phyloP scores from a whole-genome alignment of 1,140 invertebrate species.

The Drosophila varians region DNA sequence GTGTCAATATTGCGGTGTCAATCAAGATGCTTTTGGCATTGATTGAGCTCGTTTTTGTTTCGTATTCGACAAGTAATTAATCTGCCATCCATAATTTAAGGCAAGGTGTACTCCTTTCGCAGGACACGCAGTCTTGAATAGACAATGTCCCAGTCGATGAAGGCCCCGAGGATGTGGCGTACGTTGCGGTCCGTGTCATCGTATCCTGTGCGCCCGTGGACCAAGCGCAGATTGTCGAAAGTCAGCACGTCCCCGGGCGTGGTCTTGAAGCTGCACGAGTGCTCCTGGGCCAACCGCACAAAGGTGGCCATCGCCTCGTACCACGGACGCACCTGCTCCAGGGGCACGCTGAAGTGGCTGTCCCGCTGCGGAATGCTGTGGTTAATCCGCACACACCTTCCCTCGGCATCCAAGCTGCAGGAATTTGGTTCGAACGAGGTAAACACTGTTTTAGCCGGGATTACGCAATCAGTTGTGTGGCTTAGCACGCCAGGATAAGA shows the following conservation, averaged over 20 bases:
- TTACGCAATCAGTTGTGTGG: neutral
- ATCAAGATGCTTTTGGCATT: constrained; percentile 13
- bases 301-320: constrained; percentile 86
- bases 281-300: constrained; percentile 84
- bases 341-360: constrained; percentile 85
- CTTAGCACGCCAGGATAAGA: neutral
- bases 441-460: neutral
- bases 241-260: constrained; percentile 87
- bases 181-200: constrained; percentile 85
- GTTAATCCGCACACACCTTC: constrained; percentile 85
- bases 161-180: constrained; percentile 88
- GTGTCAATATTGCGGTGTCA: constrained; percentile 14
- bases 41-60: neutral
- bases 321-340: constrained; percentile 87
- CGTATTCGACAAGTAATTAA: constrained; percentile 9
- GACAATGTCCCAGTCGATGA: constrained; percentile 90
- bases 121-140: constrained; percentile 86
- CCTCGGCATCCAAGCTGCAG: constrained; percentile 84
- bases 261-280: constrained; percentile 86
- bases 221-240: constrained; percentile 88
- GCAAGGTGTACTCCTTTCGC: constrained; percentile 11
- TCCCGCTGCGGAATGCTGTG: constrained; percentile 88
- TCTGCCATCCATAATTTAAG: neutral
- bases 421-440: neutral
- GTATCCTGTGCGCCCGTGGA: constrained; percentile 88